A percentile compares a stretch with the other conserved stretches of the same genome.
Evolutionary conservation across 2,888 invertebrate species (phyloP).

Genomic region (Plebejus melissa): DNA sequence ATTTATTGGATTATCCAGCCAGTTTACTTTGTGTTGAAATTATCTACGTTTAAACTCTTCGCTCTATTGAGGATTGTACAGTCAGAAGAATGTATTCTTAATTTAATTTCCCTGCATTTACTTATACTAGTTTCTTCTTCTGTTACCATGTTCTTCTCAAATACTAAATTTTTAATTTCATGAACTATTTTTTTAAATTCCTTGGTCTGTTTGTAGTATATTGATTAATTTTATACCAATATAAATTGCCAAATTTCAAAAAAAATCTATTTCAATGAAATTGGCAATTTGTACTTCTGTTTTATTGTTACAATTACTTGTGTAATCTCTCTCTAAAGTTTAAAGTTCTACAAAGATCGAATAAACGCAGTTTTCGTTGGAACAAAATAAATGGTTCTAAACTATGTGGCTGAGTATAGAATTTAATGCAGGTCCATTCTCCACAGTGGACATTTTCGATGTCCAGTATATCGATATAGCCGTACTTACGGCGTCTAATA

Average conservation of each 20-base stretch:
- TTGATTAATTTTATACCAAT: no score
- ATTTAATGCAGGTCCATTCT: background rate
- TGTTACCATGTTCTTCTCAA: no score
- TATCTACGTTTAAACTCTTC: constrained; percentile 25
- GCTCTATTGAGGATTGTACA: constrained; percentile 8
- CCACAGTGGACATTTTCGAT: constrained; percentile 15
- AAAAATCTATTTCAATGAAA: no score
- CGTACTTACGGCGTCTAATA: constrained; percentile 16
- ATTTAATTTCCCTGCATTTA: no score
- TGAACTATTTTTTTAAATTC: no score
- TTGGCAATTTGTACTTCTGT: no score
- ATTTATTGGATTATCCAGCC: constrained; percentile 28
- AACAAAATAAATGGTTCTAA: background rate
- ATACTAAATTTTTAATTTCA: no score
- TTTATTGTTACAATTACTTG: no score
- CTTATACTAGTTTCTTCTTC: no score
- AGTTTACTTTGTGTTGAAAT: constrained; percentile 27
- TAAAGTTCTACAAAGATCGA: background rate
- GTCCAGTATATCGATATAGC: constrained; percentile 13
- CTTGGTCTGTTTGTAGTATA: no score
- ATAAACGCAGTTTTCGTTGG: background rate
- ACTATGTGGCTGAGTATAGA: background rate
- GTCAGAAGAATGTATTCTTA: background rate
- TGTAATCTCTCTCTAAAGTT: no score
- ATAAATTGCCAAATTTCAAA: no score